A percentile compares a stretch with the other conserved stretches of the same genome.
Conservation (phyloP, 2,888 invertebrate genomes). For the Cyclophora punctaria region DNA sequence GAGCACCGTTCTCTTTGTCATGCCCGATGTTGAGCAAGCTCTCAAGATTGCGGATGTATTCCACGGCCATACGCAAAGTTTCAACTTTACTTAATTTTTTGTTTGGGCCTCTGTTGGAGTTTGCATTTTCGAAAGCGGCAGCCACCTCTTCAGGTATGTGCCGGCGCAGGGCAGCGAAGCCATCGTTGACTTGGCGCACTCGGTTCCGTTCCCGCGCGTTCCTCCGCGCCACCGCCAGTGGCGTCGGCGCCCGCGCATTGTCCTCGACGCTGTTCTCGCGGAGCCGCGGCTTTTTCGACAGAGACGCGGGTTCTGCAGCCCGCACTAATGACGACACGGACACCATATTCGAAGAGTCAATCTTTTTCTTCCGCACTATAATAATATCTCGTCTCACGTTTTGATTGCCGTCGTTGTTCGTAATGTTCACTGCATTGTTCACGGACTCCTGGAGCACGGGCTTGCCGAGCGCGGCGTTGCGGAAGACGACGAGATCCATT, state of each 20-base stretch:
- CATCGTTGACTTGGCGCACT: conserved; percentile 94
- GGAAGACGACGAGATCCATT: conserved; percentile 75
- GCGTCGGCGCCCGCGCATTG: conserved; percentile 76
- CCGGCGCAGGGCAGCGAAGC: conserved; percentile 89
- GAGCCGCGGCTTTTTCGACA: conserved; percentile 49
- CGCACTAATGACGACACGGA: conserved; percentile 65
- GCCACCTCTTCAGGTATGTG: conserved; percentile 91
- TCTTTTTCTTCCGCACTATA: conserved; percentile 71
- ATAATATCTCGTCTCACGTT: conserved; percentile 67
- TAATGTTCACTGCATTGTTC: conserved; percentile 75
- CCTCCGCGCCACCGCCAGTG: conserved; percentile 88
- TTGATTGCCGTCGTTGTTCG: conserved; percentile 53
- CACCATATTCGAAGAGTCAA: conserved; percentile 51
- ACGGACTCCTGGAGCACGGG: conserved; percentile 80
- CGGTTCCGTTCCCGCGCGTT: conserved; percentile 95
- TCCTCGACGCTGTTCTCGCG: conserved; percentile 65
- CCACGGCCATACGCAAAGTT: conserved; percentile 91
- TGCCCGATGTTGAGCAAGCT: conserved; percentile 81
- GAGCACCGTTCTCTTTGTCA: conserved; percentile 65
- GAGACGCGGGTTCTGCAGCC: conserved; percentile 42
- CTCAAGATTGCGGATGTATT: conserved; percentile 89
- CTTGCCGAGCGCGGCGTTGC: conserved; percentile 74
- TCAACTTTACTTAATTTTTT: conserved; percentile 92
- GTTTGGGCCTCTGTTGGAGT: conserved; percentile 78
- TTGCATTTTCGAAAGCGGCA: conserved; percentile 78